Percentiles rank a stretch among this genome's conserved stretches.
phyloP scores from a whole-genome alignment of 2,113 vertebrate species.

The Diadophis punctatus region DNA sequence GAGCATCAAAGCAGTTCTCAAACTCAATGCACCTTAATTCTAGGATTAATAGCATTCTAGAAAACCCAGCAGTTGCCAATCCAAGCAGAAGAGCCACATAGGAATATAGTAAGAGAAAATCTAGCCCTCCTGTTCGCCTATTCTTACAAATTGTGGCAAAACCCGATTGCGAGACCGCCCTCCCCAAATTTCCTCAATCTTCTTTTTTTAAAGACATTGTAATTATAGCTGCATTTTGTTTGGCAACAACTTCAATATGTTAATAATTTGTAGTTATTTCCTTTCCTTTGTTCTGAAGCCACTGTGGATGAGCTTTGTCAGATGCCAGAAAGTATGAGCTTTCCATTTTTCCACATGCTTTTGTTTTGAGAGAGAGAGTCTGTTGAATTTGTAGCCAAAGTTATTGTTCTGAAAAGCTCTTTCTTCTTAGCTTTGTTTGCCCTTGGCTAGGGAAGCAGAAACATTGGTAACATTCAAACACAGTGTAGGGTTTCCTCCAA shows the following conservation, averaged over 20 bases:
- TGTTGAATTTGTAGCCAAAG: background rate
- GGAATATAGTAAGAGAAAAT: background rate
- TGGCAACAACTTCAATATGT: background rate
- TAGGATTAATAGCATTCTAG: background rate
- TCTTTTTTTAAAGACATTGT: background rate
- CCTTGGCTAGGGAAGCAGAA: background rate
- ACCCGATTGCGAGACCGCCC: background rate
- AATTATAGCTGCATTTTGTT: background rate
- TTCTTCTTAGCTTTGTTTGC: background rate
- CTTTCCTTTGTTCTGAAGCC: background rate
- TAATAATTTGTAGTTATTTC: background rate
- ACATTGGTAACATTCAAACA: background rate
- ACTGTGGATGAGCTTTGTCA: background rate
- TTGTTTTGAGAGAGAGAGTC: background rate
- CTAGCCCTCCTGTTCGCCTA: background rate
- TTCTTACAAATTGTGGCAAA: background rate
- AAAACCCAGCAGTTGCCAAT: background rate
- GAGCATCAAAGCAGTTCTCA: no score
- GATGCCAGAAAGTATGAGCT: background rate
- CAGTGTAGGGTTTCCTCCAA: no score
- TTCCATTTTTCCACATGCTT: background rate
- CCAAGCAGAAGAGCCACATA: background rate
- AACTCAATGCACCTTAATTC: background rate
- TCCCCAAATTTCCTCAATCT: background rate
- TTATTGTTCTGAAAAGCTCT: background rate